Conservation (phyloP, 2,888 invertebrate genomes). For the Autographa pulchrina region DNA sequence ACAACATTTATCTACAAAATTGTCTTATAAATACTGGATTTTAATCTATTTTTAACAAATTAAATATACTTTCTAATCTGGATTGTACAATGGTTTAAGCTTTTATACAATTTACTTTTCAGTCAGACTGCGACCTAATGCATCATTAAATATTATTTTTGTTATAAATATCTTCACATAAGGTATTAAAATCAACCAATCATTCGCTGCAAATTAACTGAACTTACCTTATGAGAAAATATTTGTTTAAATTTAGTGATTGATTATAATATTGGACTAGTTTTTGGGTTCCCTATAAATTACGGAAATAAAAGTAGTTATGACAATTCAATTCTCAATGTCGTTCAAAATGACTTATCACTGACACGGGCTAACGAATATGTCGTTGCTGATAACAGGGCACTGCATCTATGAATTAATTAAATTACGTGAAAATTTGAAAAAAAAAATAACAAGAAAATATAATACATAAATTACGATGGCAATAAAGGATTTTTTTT, state of each 20-base stretch:
- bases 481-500: too few relatives aligned
- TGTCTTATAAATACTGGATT: not conserved
- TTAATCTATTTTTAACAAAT: not conserved
- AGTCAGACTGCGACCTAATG: constrained; percentile 45
- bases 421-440: not conserved
- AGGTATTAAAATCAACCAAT: constrained; percentile 2
- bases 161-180: constrained; percentile 54
- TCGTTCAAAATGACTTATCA: constrained; percentile 13
- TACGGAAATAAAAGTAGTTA: constrained; percentile 31
- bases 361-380: not conserved
- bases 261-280: constrained; percentile 25
- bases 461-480: too few relatives aligned
- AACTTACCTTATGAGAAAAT: constrained; percentile 41
- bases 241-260: constrained; percentile 36
- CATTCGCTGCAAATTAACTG: not conserved
- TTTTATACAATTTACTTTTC: constrained; percentile 12
- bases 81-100: not conserved
- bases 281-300: constrained; percentile 22
- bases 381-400: not conserved
- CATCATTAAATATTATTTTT: constrained; percentile 21
- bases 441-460: too few relatives aligned
- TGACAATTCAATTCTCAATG: constrained; percentile 31
- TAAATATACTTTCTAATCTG: not conserved
- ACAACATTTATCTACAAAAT: not conserved
- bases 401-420: not conserved